These are phyloP conservation scores for Brevimyrus niger DNA, from an alignment of 2,113 vertebrate genomes.

Conservation along the genomic window DNA sequence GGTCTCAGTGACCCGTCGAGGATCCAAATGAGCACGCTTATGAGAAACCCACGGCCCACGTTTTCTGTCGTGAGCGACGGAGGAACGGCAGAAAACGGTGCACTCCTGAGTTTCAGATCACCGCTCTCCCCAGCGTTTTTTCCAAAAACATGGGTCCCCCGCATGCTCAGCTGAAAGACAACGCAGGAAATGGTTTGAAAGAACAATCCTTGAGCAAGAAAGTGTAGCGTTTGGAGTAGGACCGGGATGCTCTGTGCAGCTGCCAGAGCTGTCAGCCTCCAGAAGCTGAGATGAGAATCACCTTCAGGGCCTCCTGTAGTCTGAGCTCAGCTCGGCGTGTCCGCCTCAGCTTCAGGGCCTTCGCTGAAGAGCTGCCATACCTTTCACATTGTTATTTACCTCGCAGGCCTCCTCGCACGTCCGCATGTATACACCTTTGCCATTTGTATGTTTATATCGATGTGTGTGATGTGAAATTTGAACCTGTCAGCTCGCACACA, in stretches of 20 bases:
- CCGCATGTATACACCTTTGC: neutral
- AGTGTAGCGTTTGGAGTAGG: neutral
- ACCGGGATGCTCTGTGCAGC: neutral
- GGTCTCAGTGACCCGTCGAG: neutral
- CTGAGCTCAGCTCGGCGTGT: neutral
- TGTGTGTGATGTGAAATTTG: neutral
- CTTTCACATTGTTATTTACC: neutral
- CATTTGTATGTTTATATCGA: neutral
- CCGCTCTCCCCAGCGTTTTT: neutral
- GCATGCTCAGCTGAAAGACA: neutral
- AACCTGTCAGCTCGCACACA: neutral
- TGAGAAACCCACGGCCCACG: neutral
- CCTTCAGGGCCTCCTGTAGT: neutral
- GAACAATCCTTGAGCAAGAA: neutral
- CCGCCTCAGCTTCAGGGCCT: neutral
- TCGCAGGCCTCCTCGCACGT: neutral
- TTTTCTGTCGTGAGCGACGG: neutral
- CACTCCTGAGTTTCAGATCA: neutral
- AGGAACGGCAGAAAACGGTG: neutral
- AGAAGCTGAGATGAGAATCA: neutral
- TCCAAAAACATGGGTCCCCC: neutral
- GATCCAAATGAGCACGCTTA: neutral
- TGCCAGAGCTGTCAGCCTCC: slow-evolving; percentile 5
- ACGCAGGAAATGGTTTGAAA: neutral
- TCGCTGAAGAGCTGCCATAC: neutral